A percentile compares a stretch with the other conserved stretches of the same genome.
Conservation (phyloP, 2,888 invertebrate species). For the Gerris lacustris region DNA sequence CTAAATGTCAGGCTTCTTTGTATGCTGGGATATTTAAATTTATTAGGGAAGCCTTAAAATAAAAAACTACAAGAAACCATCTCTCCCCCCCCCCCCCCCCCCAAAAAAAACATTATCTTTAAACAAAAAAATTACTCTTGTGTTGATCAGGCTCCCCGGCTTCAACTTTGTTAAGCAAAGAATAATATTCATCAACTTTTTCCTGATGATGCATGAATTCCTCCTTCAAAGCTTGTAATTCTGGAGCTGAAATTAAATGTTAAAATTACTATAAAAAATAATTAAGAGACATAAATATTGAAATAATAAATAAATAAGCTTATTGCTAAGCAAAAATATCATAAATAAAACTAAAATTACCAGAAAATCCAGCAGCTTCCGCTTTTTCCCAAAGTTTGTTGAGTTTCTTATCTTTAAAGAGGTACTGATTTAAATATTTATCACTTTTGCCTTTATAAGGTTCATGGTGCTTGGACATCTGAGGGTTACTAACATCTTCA, state of each 20-base stretch:
- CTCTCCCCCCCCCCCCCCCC: too few relatives aligned
- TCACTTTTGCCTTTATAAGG: conserved; percentile 44
- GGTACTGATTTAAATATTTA: conserved; percentile 46
- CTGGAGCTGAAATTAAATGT: conserved; percentile 46
- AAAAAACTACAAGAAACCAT: too few relatives aligned
- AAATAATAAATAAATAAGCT: background rate
- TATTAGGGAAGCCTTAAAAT: too few relatives aligned
- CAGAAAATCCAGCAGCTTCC: conserved; percentile 70
- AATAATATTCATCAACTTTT: conserved; percentile 81
- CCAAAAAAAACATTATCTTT: too few relatives aligned
- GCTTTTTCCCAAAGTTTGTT: conserved; percentile 84
- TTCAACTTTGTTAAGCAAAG: conserved; percentile 59
- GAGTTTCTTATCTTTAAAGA: conserved; percentile 81
- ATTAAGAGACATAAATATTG: background rate
- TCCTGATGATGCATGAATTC: conserved; percentile 87
- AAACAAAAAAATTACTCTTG: conserved; percentile 15
- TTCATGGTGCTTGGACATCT: conserved; percentile 46
- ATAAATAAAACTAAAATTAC: conserved; percentile 33
- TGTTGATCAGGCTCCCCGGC: conserved; percentile 26
- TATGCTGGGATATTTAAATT: too few relatives aligned
- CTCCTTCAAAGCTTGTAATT: conserved; percentile 67
- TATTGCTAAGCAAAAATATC: background rate
- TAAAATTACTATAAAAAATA: background rate
- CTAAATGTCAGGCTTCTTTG: too few relatives aligned
- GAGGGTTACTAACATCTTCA: conserved; percentile 51